Evolutionary conservation across 1,140 invertebrate genomes (phyloP).

Genomic region (Camponotus floridanus): DNA sequence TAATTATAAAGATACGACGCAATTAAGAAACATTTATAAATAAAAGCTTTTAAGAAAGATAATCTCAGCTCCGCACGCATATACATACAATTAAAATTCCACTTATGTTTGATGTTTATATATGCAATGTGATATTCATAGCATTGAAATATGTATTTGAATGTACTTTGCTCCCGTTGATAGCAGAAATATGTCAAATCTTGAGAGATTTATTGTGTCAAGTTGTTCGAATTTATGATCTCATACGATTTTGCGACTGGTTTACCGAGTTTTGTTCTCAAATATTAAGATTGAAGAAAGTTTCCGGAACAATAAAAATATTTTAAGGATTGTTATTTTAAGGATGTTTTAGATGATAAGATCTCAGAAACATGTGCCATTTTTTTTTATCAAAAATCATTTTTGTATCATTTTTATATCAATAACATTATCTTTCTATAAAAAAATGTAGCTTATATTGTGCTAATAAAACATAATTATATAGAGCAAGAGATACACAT

Average conservation of each 20-base stretch:
- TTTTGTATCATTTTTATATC: background rate
- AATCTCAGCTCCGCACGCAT: background rate
- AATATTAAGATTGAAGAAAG: slow-evolving; percentile 1
- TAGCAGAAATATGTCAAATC: background rate
- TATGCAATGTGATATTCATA: background rate
- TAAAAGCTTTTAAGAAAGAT: background rate
- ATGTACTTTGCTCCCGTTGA: background rate
- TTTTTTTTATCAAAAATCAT: background rate
- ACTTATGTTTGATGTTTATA: background rate
- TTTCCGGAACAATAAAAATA: background rate
- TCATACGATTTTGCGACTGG: background rate
- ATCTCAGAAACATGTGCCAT: background rate
- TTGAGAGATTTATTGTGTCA: slow-evolving; percentile 6
- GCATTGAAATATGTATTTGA: background rate
- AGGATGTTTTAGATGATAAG: background rate
- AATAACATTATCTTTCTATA: background rate
- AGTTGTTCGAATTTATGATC: background rate
- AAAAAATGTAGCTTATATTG: background rate
- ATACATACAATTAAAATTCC: background rate
- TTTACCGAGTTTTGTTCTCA: background rate
- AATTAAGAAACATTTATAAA: background rate
- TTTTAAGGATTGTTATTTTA: too few species aligned
- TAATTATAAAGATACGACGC: background rate
- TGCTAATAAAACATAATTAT: background rate
- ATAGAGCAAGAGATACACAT: background rate